Evolutionary conservation across 2,888 invertebrate species (phyloP).

Genomic region (Lithophane leautieri): DNA sequence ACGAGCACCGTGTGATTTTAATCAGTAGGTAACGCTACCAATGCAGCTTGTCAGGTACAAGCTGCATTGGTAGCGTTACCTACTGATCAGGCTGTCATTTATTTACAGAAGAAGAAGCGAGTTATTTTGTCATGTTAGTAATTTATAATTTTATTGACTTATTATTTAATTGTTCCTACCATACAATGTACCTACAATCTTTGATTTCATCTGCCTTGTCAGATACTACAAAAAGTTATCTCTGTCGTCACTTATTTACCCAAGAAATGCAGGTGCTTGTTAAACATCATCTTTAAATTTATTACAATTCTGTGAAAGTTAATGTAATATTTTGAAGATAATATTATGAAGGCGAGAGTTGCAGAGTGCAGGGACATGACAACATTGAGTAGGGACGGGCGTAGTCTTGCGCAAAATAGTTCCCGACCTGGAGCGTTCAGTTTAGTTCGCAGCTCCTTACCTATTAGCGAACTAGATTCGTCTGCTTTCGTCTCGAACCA

Average conservation of each 20-base stretch:
- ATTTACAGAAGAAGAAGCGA: neutral
- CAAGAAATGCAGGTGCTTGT: conserved; percentile 28
- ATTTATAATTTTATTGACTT: conserved; percentile 3
- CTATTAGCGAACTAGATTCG: neutral
- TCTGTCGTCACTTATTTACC: conserved; percentile 29
- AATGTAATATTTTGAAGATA: neutral
- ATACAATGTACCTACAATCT: conserved; percentile 11
- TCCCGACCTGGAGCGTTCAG: neutral
- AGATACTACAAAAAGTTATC: conserved; percentile 48
- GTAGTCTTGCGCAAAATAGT: neutral
- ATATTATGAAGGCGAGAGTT: neutral
- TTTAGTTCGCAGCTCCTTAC: neutral
- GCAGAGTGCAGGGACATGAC: neutral
- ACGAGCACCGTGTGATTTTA: neutral
- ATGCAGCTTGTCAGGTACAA: neutral
- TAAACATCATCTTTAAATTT: conserved; percentile 14
- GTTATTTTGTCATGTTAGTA: neutral
- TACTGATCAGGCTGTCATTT: neutral
- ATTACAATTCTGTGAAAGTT: neutral
- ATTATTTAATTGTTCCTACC: conserved; percentile 20
- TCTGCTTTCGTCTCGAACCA: neutral
- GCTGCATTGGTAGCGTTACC: too few relatives aligned
- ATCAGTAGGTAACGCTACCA: neutral
- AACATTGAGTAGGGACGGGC: neutral
- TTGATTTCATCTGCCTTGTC: conserved; percentile 23